Conservation (phyloP, 1,140 invertebrate genomes). For the Macrostomum lignano region DNA sequence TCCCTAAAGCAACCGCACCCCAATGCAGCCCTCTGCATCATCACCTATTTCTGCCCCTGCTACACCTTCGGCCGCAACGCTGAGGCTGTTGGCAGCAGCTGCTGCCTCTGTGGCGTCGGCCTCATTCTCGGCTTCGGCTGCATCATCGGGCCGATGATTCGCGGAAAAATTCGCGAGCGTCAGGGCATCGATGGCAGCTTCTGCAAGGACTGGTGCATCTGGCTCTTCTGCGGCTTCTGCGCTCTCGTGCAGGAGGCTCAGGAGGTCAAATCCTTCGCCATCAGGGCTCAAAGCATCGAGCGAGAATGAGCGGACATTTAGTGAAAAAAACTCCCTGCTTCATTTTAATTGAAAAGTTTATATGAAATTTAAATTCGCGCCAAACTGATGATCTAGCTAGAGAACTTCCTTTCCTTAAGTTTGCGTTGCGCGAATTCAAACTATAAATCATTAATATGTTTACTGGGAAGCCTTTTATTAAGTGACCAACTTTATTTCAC, state of each 20-base stretch:
- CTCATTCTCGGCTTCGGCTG: slow-evolving; percentile 11
- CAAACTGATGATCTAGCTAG: too few species aligned
- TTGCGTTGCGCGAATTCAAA: too few species aligned
- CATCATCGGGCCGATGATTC: slow-evolving; percentile 11
- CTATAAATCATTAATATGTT: too few species aligned
- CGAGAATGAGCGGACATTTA: background rate
- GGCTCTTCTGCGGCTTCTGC: slow-evolving; percentile 17
- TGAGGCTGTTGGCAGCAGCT: slow-evolving; percentile 18
- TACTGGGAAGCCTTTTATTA: too few species aligned
- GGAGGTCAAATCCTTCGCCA: slow-evolving; percentile 9
- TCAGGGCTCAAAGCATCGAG: slow-evolving; percentile 1
- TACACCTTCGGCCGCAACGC: slow-evolving; percentile 21
- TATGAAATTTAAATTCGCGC: too few species aligned
- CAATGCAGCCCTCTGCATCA: slow-evolving; percentile 15
- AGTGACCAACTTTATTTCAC: too few species aligned
- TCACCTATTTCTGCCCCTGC: slow-evolving; percentile 19
- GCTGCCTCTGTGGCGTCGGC: slow-evolving; percentile 15
- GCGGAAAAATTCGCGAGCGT: slow-evolving; percentile 17
- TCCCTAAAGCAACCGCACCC: too few species aligned
- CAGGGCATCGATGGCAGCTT: slow-evolving; percentile 18
- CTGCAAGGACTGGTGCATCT: slow-evolving; percentile 12
- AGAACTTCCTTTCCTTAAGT: too few species aligned
- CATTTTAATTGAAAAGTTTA: too few species aligned
- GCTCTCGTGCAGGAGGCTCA: slow-evolving; percentile 17
- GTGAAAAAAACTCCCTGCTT: too few species aligned